Conservation (phyloP, 2,113 vertebrate genomes). For the Astur gentilis region DNA sequence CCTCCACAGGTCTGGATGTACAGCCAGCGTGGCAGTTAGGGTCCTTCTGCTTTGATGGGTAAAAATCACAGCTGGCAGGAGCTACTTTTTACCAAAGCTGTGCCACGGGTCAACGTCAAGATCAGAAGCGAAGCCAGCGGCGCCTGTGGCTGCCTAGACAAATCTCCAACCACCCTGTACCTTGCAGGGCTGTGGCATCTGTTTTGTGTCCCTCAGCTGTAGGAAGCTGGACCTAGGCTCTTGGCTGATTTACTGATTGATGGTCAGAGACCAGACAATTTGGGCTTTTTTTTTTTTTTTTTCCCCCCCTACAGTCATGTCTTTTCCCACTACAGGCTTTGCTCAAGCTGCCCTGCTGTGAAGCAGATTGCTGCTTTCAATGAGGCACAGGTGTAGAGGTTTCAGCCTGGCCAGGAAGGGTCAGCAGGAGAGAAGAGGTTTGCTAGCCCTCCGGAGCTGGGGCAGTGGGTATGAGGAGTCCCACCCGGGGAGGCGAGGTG, state of each 20-base stretch:
- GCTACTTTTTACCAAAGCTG: neutral
- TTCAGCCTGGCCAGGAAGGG: neutral
- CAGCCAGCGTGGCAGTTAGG: neutral
- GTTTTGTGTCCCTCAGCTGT: neutral
- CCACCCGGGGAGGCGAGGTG: rapidly evolving
- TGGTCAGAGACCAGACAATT: neutral
- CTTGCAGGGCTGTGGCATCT: neutral
- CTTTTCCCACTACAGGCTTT: neutral
- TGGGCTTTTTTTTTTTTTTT: neutral
- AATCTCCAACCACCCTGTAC: neutral
- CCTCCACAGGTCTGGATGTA: rapidly evolving
- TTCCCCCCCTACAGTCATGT: neutral
- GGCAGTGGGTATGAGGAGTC: neutral
- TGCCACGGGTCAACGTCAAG: rapidly evolving
- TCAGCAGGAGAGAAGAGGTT: neutral
- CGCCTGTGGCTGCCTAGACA: neutral
- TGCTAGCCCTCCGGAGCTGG: rapidly evolving
- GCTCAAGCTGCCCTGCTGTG: neutral
- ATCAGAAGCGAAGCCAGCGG: neutral
- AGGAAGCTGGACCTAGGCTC: neutral
- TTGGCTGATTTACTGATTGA: neutral
- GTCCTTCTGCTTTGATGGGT: neutral
- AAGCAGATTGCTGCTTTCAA: neutral
- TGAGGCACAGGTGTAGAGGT: neutral
- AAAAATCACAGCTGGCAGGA: neutral